Percentiles rank a stretch among this genome's conserved stretches.
These are phyloP conservation scores for Hydropsyche tenuis DNA, from an alignment of 1,140 invertebrate species.

Conservation along the genomic window DNA sequence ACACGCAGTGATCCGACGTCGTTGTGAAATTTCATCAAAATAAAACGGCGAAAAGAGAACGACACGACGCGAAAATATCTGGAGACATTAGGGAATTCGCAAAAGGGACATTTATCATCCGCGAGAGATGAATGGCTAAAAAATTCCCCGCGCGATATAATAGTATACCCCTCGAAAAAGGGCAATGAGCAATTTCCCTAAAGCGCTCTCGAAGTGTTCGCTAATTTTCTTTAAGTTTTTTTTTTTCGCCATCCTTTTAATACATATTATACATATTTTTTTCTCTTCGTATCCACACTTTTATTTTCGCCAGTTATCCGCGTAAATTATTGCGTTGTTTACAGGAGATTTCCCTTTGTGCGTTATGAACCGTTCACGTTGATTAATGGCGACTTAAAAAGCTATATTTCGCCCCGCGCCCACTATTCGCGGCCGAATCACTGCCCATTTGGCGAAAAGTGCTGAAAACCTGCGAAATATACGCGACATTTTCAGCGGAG, in stretches of 20 bases:
- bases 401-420: neutral
- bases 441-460: neutral
- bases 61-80: conserved; percentile 11
- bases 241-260: neutral
- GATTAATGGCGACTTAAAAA: conserved; percentile 35
- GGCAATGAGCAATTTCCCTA: conserved; percentile 16
- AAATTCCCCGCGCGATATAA: no score
- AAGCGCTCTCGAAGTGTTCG: conserved; percentile 15
- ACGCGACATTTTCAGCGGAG: no score
- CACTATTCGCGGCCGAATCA: neutral
- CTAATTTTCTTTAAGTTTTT: conserved; percentile 29
- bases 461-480: no score
- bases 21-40: neutral
- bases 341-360: conserved; percentile 28
- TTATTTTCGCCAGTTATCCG: neutral
- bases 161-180: no score
- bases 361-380: conserved; percentile 19
- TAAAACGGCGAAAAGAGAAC: neutral
- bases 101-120: conserved; percentile 23
- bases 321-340: conserved; percentile 34
- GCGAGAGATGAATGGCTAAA: conserved; percentile 4
- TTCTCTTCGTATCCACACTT: no score
- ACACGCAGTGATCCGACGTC: neutral
- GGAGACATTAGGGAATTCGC: neutral
- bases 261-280: neutral